Evolutionary conservation across 2,797 vertebrate genomes (phyloP), one percentile per base, ranked within the genome.

Genomic region (Chanos chanos): DNA sequence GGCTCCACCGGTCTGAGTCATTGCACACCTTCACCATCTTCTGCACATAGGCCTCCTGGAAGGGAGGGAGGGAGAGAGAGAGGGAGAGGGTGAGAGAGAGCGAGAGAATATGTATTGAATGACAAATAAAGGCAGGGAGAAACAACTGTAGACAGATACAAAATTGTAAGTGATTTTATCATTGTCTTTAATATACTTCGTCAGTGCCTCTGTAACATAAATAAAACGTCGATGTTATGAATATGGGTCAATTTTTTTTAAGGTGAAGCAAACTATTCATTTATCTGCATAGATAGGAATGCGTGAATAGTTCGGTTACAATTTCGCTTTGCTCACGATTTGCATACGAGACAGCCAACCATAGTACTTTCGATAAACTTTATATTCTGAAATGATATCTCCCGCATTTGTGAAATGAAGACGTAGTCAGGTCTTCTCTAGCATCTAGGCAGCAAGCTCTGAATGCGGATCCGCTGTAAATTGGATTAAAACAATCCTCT

Each of bases 1-100:
- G 95, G 81, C 96, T 99, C 97, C 97, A 99, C 33, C 95, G 93
- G 79, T 99, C 96, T 0, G 94, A 96, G 80, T 96, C 95, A 34
- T 96, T 99, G 78, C 93, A 99, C 62, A 99, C 96, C 88, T 99
- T 99, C 72, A 99, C 97, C 97, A 99, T 98, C 89, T 99, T 99
- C 87, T 99, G 97, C 75, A 99, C 97, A 27, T 99, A 99, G 12
- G 96, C 97, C 74, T 99, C 97, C 95, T 98, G 73, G n/a, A 21
- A 77, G 85, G 83, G 40, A 66, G 73, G 88, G 72, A 84, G 39
- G 16, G 6, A 24, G 6, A 3, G 24, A 7, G 18, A 9, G 5
- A 15, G 34, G 15, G n/a, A 5, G 3, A 5, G 24, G 18, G 15
- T 1, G 8, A 7, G 25, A 41, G 4, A 33, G n/a, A 51, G 12